Percentiles rank a stretch among this genome's conserved stretches.
Conservation (phyloP, 1,140 invertebrate genomes). For the Drosophila pandora region DNA sequence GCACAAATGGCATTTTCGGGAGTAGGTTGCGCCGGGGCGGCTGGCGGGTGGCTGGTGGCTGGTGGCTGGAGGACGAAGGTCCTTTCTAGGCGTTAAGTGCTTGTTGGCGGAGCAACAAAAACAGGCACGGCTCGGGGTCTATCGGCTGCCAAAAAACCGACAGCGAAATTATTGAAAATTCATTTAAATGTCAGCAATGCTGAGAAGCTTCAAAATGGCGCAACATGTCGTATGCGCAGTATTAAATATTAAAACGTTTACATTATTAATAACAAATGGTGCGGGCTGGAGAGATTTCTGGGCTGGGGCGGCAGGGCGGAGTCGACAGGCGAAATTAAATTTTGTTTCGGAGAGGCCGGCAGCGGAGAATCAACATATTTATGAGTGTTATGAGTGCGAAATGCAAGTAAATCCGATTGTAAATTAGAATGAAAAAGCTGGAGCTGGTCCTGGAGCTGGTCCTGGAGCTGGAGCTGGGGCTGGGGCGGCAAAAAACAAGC, state of each 20-base stretch:
- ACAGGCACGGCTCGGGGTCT: constrained; percentile 55
- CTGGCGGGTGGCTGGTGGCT: neutral
- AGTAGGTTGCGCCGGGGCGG: constrained; percentile 9
- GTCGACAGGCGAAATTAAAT: constrained; percentile 30
- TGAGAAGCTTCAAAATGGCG: constrained; percentile 42
- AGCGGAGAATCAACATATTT: constrained; percentile 41
- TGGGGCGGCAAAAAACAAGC: neutral
- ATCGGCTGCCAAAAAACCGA: constrained; percentile 41
- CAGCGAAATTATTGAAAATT: constrained; percentile 74
- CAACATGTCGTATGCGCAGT: constrained; percentile 78
- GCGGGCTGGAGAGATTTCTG: neutral
- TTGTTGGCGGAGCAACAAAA: constrained; percentile 35
- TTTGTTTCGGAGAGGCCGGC: neutral
- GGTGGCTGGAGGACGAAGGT: constrained; percentile 5
- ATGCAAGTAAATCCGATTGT: constrained; percentile 22
- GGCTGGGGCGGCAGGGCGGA: neutral
- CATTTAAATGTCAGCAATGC: constrained; percentile 71
- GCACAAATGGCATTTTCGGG: constrained; percentile 73
- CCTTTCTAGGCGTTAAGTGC: constrained; percentile 66
- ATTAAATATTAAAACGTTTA: constrained; percentile 77
- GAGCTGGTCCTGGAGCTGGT: neutral
- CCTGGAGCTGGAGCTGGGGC: neutral
- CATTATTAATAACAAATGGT: constrained; percentile 66
- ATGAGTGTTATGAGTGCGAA: constrained; percentile 32
- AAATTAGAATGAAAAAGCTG: constrained; percentile 26